Evolutionary conservation across 2,888 invertebrate species (phyloP).

Genomic region (Mechanitis mazaeus): DNA sequence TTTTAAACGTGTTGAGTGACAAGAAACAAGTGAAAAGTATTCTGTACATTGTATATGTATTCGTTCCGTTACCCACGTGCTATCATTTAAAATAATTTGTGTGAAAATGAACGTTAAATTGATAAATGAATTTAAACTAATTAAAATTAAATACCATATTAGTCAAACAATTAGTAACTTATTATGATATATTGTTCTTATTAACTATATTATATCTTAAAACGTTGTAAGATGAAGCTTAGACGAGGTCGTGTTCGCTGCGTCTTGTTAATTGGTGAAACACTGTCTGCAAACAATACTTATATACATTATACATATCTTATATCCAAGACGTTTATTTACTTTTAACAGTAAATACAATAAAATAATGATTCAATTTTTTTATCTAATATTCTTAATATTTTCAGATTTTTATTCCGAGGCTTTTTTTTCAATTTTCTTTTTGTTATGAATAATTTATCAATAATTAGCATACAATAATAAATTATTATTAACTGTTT

Average conservation of each 20-base stretch:
- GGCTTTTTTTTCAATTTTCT: too few relatives aligned
- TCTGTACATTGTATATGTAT: constrained; percentile 9
- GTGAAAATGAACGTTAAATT: constrained; percentile 13
- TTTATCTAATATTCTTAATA: too few relatives aligned
- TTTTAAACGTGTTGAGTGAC: not conserved
- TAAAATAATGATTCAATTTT: not conserved
- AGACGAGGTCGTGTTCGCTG: constrained; percentile 1
- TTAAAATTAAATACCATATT: too few relatives aligned
- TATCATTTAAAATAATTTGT: constrained; percentile 18
- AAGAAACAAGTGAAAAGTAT: constrained; percentile 8
- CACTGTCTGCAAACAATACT: constrained; percentile 15
- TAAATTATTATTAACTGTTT: too few relatives aligned
- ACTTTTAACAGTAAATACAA: not conserved
- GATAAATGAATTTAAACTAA: too few relatives aligned
- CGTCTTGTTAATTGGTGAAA: constrained; percentile 22
- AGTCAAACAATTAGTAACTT: too few relatives aligned
- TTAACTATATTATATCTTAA: not conserved
- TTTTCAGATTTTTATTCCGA: too few relatives aligned
- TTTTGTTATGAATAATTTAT: too few relatives aligned
- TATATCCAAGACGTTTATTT: not conserved
- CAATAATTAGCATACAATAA: too few relatives aligned
- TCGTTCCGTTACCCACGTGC: constrained; percentile 13
- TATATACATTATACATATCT: not conserved
- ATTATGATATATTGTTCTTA: too few relatives aligned
- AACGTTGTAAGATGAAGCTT: constrained; percentile 1